phyloP scores from a whole-genome alignment of 1,140 invertebrate genomes.

The Dendrolimus punctatus region DNA sequence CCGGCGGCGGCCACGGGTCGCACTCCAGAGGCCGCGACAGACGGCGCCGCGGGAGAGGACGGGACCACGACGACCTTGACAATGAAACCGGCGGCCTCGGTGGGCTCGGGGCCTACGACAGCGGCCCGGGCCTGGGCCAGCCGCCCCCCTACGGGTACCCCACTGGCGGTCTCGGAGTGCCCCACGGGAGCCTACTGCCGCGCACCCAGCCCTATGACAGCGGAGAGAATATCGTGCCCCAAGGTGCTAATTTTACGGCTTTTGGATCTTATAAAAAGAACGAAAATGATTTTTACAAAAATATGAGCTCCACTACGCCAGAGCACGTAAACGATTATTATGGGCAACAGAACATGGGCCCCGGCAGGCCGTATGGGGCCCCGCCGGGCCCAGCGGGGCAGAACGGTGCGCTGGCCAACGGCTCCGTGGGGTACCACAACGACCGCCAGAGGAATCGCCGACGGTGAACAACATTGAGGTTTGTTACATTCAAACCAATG shows the following conservation, averaged over 20 bases:
- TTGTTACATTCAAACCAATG: constrained; percentile 67
- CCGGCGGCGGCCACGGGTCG: constrained; percentile 20
- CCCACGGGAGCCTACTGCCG: constrained; percentile 59
- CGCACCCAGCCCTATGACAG: constrained; percentile 51
- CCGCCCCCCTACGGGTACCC: constrained; percentile 25
- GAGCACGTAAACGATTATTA: constrained; percentile 39
- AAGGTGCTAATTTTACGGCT: constrained; percentile 56
- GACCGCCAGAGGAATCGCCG: constrained; percentile 68
- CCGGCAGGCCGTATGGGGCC: constrained; percentile 37
- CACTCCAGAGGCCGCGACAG: constrained; percentile 42
- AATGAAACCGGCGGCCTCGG: constrained; percentile 41
- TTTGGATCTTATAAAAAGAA: constrained; percentile 56
- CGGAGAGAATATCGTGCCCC: constrained; percentile 32
- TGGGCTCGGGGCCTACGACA: constrained; percentile 19
- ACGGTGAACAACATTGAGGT: constrained; percentile 58
- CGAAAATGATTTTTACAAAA: constrained; percentile 27
- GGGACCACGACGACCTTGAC: constrained; percentile 42
- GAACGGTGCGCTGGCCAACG: constrained; percentile 48
- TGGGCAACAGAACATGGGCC: constrained; percentile 48
- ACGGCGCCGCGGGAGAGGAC: constrained; percentile 57
- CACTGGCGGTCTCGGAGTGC: constrained; percentile 58
- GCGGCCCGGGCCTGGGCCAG: constrained; percentile 34
- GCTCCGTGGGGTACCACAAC: constrained; percentile 65
- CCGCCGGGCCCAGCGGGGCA: constrained; percentile 32
- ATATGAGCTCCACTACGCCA: constrained; percentile 24